phyloP scores from a whole-genome alignment of 2,888 invertebrate genomes.

The Lottia gigantea region DNA sequence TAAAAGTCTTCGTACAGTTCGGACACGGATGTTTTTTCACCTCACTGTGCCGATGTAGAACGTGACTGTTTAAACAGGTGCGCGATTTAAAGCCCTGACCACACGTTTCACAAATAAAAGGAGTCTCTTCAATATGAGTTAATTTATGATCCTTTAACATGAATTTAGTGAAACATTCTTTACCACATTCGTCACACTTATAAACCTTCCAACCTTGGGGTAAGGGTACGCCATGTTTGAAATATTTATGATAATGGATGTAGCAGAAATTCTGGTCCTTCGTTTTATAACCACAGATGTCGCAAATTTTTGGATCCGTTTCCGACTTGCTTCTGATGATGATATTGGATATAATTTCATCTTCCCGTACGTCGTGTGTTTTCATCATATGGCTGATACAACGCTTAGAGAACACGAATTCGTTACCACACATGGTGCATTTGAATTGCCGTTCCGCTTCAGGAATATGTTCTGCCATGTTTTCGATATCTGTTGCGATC shows the following conservation, averaged over 20 bases:
- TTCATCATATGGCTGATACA: constrained; percentile 47
- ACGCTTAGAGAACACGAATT: constrained; percentile 50
- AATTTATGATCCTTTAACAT: constrained; percentile 53
- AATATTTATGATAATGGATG: constrained; percentile 59
- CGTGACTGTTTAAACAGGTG: constrained; percentile 54
- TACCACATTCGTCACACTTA: constrained; percentile 56
- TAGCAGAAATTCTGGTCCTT: constrained; percentile 52
- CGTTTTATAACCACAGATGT: constrained; percentile 57
- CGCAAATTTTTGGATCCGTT: constrained; percentile 42
- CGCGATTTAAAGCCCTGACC: constrained; percentile 52
- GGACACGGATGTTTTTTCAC: constrained; percentile 48
- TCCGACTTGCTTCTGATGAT: constrained; percentile 20
- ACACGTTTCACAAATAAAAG: constrained; percentile 56
- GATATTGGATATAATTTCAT: constrained; percentile 33
- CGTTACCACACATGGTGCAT: constrained; percentile 48
- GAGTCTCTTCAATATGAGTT: constrained; percentile 50
- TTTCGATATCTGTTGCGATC: constrained; percentile 24
- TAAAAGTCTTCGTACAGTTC: constrained; percentile 51
- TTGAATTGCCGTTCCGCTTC: constrained; percentile 36
- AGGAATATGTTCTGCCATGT: constrained; percentile 28
- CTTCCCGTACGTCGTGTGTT: constrained; percentile 44
- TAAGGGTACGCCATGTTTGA: constrained; percentile 53
- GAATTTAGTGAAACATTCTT: constrained; percentile 57
- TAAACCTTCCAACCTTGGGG: constrained; percentile 55
- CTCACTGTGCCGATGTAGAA: constrained; percentile 52